Evolutionary conservation across 2,113 vertebrate genomes (phyloP).

Genomic region (Urocynchramus pylzowi): DNA sequence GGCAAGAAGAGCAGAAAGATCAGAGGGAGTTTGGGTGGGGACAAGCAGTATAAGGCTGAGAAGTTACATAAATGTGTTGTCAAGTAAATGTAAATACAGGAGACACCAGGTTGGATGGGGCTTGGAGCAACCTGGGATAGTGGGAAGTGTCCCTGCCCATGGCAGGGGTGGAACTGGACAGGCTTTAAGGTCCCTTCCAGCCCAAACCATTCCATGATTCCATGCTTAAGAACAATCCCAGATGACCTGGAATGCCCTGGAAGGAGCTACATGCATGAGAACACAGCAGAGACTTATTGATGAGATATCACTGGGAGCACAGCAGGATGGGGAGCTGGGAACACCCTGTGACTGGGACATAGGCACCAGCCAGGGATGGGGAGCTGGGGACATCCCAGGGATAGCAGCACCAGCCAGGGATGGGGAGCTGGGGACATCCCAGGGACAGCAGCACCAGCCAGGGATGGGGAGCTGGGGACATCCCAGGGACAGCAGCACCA

Average conservation of each 20-base stretch:
- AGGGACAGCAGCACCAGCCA: neutral
- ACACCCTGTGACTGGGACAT: neutral
- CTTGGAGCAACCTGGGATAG: neutral
- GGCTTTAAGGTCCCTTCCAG: neutral
- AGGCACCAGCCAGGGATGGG: neutral
- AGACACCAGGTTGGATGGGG: neutral
- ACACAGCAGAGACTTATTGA: fast-evolving
- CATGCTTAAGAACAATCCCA: neutral
- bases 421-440: neutral
- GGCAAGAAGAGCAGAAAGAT: neutral
- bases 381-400: neutral
- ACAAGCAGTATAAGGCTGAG: fast-evolving
- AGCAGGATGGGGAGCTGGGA: fast-evolving
- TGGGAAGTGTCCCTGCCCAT: neutral
- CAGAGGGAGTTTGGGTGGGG: neutral
- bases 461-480: neutral
- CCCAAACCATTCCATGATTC: neutral
- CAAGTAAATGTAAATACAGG: neutral
- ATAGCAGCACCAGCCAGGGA: neutral
- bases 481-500: too few species aligned
- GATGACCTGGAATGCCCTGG: neutral
- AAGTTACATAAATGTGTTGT: neutral
- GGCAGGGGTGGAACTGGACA: neutral
- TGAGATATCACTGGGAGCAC: neutral
- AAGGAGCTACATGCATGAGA: neutral